phyloP scores from a whole-genome alignment of 2,113 vertebrate genomes.

The Rhipidura dahli region DNA sequence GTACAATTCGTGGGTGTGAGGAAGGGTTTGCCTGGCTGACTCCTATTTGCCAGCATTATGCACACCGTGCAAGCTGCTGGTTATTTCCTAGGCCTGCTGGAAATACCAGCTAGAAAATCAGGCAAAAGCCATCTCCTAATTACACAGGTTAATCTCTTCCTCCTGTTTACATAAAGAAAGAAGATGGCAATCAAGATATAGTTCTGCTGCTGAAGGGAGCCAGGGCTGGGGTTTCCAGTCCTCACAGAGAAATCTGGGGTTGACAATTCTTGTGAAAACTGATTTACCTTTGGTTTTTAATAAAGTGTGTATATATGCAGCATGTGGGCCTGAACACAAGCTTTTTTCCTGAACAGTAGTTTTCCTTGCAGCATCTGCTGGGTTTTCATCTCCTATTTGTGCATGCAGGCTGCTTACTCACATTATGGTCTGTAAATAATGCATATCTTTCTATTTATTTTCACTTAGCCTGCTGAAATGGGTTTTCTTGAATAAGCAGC shows the following conservation, averaged over 20 bases:
- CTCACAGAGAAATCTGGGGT: not conserved
- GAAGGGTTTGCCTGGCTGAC: not conserved
- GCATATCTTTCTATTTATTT: conserved; percentile 52
- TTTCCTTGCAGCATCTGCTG: conserved; percentile 6
- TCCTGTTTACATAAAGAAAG: not conserved
- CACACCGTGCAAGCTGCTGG: not conserved
- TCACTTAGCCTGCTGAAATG: conserved; percentile 31
- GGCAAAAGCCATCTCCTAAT: not conserved
- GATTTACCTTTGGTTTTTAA: not conserved
- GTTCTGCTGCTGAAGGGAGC: not conserved
- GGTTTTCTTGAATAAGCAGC: conserved; percentile 31
- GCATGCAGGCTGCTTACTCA: not conserved
- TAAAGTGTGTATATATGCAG: not conserved
- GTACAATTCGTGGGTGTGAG: not conserved
- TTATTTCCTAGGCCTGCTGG: not conserved
- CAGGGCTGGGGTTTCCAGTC: not conserved
- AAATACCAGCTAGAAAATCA: not conserved
- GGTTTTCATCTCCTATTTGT: conserved; percentile 14
- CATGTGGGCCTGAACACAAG: not conserved
- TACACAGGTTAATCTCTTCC: not conserved
- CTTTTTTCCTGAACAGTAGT: not conserved
- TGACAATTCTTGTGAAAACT: not conserved
- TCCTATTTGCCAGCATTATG: not conserved
- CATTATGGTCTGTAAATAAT: conserved; percentile 45
- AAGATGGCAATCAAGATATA: not conserved